Evolutionary conservation across 2,797 vertebrate species (phyloP).

Genomic region (Sebastiscus tertius): DNA sequence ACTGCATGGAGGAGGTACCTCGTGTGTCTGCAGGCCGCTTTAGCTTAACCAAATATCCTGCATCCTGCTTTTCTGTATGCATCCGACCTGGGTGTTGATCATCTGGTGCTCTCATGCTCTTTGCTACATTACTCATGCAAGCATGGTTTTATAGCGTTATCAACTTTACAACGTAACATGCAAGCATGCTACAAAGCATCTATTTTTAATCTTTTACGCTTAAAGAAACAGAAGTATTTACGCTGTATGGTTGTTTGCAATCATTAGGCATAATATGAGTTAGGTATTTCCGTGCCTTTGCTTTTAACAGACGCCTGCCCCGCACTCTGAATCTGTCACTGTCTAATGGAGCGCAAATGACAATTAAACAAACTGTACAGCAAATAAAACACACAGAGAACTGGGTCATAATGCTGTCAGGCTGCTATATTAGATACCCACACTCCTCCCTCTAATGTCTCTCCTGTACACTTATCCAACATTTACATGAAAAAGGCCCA

Average conservation of each 20-base stretch:
- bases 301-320: constrained; percentile 53
- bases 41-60: constrained; percentile 30
- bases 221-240: constrained; percentile 27
- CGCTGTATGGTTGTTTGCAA: constrained; percentile 47
- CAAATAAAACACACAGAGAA: constrained; percentile 47
- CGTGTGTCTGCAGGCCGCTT: constrained; percentile 17
- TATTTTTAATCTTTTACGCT: constrained; percentile 39
- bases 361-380: constrained; percentile 43
- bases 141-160: constrained; percentile 23
- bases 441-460: constrained; percentile 7
- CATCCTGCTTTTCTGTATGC: constrained; percentile 20
- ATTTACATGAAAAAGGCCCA: constrained; percentile 49
- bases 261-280: constrained; percentile 48
- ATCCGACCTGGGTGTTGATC: constrained; percentile 44
- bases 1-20: constrained; percentile 13
- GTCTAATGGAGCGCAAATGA: constrained; percentile 29
- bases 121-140: constrained; percentile 15
- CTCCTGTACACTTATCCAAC: constrained; percentile 18
- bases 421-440: constrained; percentile 15
- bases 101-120: constrained; percentile 34
- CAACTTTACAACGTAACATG: constrained; percentile 49
- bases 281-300: constrained; percentile 73
- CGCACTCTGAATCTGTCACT: constrained; percentile 28
- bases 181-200: constrained; percentile 44
- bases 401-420: constrained; percentile 28